These are phyloP conservation scores for Cosmia trapezina DNA, from an alignment of 2,888 invertebrate species.

Conservation along the genomic window DNA sequence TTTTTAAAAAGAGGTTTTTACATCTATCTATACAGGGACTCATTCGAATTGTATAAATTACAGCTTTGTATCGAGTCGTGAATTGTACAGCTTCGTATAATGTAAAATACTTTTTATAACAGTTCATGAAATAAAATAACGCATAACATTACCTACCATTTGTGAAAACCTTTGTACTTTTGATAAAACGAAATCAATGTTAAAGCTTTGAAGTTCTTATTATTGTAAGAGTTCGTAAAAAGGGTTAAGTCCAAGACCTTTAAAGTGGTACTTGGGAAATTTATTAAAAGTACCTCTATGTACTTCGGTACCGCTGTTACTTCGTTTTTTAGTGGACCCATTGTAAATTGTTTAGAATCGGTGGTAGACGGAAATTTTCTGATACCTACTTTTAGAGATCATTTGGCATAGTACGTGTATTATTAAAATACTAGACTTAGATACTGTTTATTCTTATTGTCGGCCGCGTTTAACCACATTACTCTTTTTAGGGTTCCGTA, in stretches of 20 bases:
- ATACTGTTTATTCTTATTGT: neutral
- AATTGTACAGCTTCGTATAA: neutral
- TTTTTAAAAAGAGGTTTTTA: neutral
- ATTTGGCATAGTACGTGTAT: neutral
- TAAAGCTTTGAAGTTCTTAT: conserved; percentile 22
- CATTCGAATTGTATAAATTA: neutral
- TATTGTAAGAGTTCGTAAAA: conserved; percentile 33
- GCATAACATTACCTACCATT: conserved; percentile 2
- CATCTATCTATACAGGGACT: too few species aligned
- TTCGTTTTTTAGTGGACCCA: neutral
- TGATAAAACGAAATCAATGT: conserved; percentile 27
- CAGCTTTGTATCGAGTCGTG: neutral
- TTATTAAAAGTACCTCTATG: conserved; percentile 9
- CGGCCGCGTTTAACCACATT: too few species aligned
- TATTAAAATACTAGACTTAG: too few species aligned
- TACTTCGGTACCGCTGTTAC: neutral
- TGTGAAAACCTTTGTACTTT: conserved; percentile 20
- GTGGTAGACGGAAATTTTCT: conserved; percentile 9
- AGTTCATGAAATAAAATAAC: conserved; percentile 29
- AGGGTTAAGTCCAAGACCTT: conserved; percentile 49
- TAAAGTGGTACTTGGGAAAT: conserved; percentile 19
- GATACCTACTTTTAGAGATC: neutral
- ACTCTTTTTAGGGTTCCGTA: too few species aligned
- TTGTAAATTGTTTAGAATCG: conserved; percentile 9
- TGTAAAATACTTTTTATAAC: neutral